phyloP scores from a whole-genome alignment of 2,888 invertebrate species.

The Euproctis similis region DNA sequence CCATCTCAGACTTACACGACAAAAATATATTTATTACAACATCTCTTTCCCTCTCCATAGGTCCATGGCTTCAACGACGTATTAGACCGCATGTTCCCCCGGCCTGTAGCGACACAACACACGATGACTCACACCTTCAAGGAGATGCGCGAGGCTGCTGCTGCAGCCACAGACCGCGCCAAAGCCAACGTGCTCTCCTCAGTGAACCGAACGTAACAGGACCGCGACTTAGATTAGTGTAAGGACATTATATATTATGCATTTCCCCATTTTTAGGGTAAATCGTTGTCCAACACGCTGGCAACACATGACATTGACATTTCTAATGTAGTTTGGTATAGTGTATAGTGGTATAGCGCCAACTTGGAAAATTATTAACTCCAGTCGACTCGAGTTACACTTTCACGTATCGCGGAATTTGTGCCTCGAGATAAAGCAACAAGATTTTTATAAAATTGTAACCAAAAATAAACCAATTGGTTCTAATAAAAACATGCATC shows the following conservation, averaged over 20 bases:
- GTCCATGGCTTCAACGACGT: constrained; percentile 89
- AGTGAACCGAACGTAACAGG: constrained; percentile 61
- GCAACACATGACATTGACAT: constrained; percentile 1
- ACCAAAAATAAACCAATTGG: too few species aligned
- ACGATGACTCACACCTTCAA: constrained; percentile 47
- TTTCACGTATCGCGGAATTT: too few species aligned
- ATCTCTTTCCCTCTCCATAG: too few species aligned
- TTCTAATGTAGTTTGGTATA: too few species aligned
- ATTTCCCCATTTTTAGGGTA: not conserved
- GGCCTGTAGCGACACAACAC: constrained; percentile 22
- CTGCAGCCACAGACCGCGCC: constrained; percentile 87
- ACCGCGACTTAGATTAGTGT: constrained; percentile 14
- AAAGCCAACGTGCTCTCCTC: constrained; percentile 76
- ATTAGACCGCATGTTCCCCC: constrained; percentile 82
- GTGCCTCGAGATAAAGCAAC: too few species aligned
- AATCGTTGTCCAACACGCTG: not conserved
- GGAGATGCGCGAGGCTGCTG: constrained; percentile 85
- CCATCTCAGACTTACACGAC: too few species aligned
- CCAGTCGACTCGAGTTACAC: too few species aligned
- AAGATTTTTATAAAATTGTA: too few species aligned
- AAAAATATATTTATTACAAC: too few species aligned
- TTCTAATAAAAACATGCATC: too few species aligned
- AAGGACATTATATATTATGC: constrained; percentile 4
- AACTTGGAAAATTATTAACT: too few species aligned
- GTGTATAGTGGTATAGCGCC: too few species aligned